phyloP scores from a whole-genome alignment of 2,797 vertebrate species.

The Platalea minor region DNA sequence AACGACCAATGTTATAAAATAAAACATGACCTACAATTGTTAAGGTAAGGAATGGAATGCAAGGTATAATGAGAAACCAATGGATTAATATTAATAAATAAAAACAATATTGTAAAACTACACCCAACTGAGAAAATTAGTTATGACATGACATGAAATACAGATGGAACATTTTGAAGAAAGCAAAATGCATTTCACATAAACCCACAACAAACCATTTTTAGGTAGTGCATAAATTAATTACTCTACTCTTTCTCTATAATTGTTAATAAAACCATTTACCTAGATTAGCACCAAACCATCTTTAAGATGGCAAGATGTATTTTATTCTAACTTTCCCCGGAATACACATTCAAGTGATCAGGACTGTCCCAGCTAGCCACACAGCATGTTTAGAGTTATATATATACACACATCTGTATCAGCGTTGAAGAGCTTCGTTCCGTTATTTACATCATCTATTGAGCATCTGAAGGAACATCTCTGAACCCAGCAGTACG shows the following conservation, averaged over 20 bases:
- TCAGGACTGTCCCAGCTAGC: background rate
- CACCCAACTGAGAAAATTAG: background rate
- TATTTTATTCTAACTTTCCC: background rate
- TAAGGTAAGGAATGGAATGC: background rate
- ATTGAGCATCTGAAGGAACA: background rate
- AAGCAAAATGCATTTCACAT: background rate
- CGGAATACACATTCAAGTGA: background rate
- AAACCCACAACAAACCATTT: background rate
- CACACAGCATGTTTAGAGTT: background rate
- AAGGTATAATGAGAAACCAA: background rate
- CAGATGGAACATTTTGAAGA: background rate
- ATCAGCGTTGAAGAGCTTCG: background rate
- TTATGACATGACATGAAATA: background rate
- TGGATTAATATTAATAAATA: background rate
- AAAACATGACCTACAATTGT: background rate
- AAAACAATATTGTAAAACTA: background rate
- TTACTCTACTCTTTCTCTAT: background rate
- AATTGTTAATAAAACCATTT: background rate
- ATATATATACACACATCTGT: background rate
- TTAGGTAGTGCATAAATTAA: background rate
- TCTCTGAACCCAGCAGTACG: background rate
- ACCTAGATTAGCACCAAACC: background rate
- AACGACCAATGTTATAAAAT: background rate
- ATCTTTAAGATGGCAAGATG: background rate
- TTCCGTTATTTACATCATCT: background rate